Base-by-base conservation (phyloP, 2,888 invertebrate genomes). In the Digitonthophagus gazella region DNA sequence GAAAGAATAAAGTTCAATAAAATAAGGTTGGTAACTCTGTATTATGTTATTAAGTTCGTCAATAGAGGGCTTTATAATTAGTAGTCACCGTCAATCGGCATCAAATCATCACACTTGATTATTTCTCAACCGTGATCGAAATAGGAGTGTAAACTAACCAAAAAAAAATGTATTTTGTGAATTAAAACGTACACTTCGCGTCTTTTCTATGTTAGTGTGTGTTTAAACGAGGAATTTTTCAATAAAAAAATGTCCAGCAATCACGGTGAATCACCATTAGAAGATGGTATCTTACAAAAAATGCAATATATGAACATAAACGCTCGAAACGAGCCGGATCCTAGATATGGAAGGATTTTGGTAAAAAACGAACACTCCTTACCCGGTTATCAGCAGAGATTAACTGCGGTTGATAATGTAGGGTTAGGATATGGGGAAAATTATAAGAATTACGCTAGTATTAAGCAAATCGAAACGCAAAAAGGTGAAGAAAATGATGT, bases 361-460 rank as follows among this genome's bases (percentile, higher is more conserved):
- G 78, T 78, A 14, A 84, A 83, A 77, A 71, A 80, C 14, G 80
- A 82, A 68, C 72, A 73, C 15, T n/a, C n/a, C n/a, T 73, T 74
- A 44, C 69, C 75, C 5, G 78, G 77, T 65, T 80, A 81, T 72
- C 78, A 79, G 15, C 87, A 87, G 82, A 84, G 89, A 75, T 83
- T 88, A 56, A 68, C 75, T 66, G 76, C 78, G 68, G 58, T 73
- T 74, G 70, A 75, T 71, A 66, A 71, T 58, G 78, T 79, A 22
- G 68, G 76, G 4, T 76, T 78, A 4, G 86, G 87, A 68, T 87
- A 86, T 74, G 86, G 87, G 74, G 80, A 88, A 65, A 89, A 89
- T 75, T 93, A 92, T 78, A 86, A 92, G 68, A 90, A 93, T 80
- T 93, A 90, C 79, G 91, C 91, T 58, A 91, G 91, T 54, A 91